Evolutionary conservation across 2,888 invertebrate genomes (phyloP), one percentile per base, ranked within the genome.

Genomic region (Masnerella sp.): DNA sequence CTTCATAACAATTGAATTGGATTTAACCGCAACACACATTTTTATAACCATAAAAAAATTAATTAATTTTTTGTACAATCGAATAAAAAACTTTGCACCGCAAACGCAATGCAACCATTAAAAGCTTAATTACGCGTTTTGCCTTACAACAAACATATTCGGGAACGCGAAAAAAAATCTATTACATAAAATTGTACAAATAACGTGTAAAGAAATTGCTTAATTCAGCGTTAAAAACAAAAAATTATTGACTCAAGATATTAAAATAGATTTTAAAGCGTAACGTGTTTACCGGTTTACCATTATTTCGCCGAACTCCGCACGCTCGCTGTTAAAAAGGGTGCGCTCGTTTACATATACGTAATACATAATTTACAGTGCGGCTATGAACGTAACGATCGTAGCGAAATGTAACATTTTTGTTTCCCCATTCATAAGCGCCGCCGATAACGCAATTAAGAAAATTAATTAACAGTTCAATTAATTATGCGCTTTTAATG

Each of bases 161-260:
- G 18, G 25, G 14, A 7, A 1, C 22, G 17, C 32, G 12, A 34
- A 32, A 49, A 34, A 34, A 34, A 36, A 52, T 52, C 5, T 15
- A 28, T 8, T 15, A 40, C 28, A 25, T 15, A 38, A 52, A 28
- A 28, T 15, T 38, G 34, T 25, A 20, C 22, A 52, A 52, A 52
- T 40, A 38, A 40, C 38, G 17, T 40, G 40, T 52, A 52, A 52
- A 14, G 36, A 34, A 51, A 51, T 51, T 51, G 51, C 36, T 51
- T 51, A 51, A 51, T 51, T 34, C 22, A 51, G 36, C 17, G 36
- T 52, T 52, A 56, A 56, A 56, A 30, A 56, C 30, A 56, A 56
- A 56, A 42, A 42, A 56, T 11, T 40, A 40, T 40, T 40, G 28
- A 20, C 28, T 40, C 20, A 28, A 40, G 52, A 42, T 42, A 56